Evolutionary conservation across 2,888 invertebrate species (phyloP), one percentile per base, ranked within the genome.

Genomic region (Lampropteryx suffumata): DNA sequence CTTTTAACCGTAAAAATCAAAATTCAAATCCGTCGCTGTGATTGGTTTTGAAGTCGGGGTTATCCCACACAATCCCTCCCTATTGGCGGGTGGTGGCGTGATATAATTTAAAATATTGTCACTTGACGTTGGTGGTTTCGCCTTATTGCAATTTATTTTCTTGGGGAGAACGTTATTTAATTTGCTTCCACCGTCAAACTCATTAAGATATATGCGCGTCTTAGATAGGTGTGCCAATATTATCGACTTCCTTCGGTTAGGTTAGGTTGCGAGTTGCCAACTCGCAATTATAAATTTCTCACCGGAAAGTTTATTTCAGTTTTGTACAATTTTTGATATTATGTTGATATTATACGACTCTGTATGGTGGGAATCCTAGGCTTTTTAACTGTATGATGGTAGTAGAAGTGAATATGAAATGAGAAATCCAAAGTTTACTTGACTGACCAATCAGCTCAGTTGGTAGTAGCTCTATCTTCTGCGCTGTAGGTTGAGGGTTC

Each of bases 101-200:
- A 88, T 86, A 77, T 83, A 85, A 86, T 85, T 85, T 84, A 85
- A 86, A 72, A 88, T 85, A 88, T 85, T 86, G 79, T 84, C 84
- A 83, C 79, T 80, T 77, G 76, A 71, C 68, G 72, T 59, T 69
- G 77, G 44, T 14, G 76, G 73, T 81, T 74, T 77, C 77, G 76
- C 79, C 80, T 82, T 82, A 80, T 78, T 76, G 83, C 86, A 88
- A 89, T 88, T 84, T 86, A 84, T 81, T 84, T 82, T 71, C 70
- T 42, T 44, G 76, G 71, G 80, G 84, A 83, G 79, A 76, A 69
- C 65, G 62, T 86, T 82, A 89, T 89, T 82, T 72, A 80, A 87
- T 89, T 89, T 84, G 67, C 71, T 61, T 71, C 64, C 65, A 63
- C 69, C 69, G 67, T 65, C 70, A 73, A 73, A 79, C 71, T 73